Evolutionary conservation across 2,797 vertebrate genomes (phyloP).

Genomic region (Hyperoplus lanceolatus): DNA sequence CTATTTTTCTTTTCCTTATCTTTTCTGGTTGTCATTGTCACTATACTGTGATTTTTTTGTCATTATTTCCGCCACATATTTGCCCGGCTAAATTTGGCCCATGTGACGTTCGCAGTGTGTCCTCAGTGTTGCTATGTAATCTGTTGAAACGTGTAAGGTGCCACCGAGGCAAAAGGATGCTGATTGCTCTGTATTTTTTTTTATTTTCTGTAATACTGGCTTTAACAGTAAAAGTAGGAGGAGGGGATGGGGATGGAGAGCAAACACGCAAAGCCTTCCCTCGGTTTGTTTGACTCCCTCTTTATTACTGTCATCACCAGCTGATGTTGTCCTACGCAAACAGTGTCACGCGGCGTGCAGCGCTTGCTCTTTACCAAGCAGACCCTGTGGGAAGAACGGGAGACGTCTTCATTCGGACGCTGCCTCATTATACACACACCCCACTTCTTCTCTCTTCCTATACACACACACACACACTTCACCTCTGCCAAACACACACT

Average conservation of each 20-base stretch:
- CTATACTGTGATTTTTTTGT: conserved; percentile 34
- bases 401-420: conserved; percentile 66
- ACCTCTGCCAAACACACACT: conserved; percentile 34
- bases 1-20: background rate
- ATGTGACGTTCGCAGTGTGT: conserved; percentile 33
- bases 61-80: conserved; percentile 61
- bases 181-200: conserved; percentile 36
- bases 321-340: conserved; percentile 65
- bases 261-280: conserved; percentile 48
- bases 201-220: conserved; percentile 31
- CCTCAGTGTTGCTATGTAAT: conserved; percentile 67
- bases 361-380: conserved; percentile 70
- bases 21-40: background rate
- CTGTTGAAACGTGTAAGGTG: conserved; percentile 40
- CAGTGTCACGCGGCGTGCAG: conserved; percentile 42
- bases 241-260: conserved; percentile 6
- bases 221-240: conserved; percentile 10
- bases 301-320: conserved; percentile 71
- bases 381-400: conserved; percentile 58
- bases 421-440: conserved; percentile 71
- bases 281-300: conserved; percentile 61
- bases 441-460: conserved; percentile 39
- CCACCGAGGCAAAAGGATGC: conserved; percentile 20
- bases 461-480: conserved; percentile 37
- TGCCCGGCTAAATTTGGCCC: conserved; percentile 63